A percentile compares a stretch with the other conserved stretches of the same genome.
Conservation (phyloP, 2,888 invertebrate genomes). For the Agrochola lota region DNA sequence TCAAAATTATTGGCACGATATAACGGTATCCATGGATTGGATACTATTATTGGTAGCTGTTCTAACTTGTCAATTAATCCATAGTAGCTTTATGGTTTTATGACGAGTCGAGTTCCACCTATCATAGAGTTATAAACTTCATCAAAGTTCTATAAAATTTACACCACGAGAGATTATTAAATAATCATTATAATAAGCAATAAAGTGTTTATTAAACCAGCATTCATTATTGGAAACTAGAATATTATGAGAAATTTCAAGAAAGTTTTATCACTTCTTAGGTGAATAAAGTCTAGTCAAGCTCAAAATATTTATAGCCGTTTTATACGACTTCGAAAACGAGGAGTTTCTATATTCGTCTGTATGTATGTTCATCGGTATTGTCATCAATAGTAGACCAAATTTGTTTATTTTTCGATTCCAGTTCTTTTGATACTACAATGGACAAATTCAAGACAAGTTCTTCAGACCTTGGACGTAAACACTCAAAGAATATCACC, state of each 20-base stretch:
- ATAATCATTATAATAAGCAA: slow-evolving; percentile 12
- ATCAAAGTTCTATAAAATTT: slow-evolving; percentile 46
- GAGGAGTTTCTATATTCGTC: too few relatives aligned
- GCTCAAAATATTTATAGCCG: not conserved
- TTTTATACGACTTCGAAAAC: not conserved
- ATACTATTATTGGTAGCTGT: not conserved
- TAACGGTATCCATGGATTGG: not conserved
- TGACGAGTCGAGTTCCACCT: not conserved
- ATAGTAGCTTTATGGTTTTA: slow-evolving; percentile 19
- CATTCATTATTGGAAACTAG: slow-evolving; percentile 23
- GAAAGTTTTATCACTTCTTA: slow-evolving; percentile 21
- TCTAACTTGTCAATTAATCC: slow-evolving; percentile 12
- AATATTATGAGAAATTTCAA: not conserved
- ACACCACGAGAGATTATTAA: slow-evolving; percentile 31
- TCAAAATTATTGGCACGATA: slow-evolving; percentile 1
- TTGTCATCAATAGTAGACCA: too few relatives aligned
- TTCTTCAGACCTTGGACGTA: not conserved
- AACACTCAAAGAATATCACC: not conserved
- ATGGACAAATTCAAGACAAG: not conserved
- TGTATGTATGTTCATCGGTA: too few relatives aligned
- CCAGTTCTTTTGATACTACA: too few relatives aligned
- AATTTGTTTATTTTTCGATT: too few relatives aligned
- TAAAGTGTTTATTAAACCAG: slow-evolving; percentile 35
- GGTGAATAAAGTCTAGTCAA: not conserved
- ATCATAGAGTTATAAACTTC: slow-evolving; percentile 25